These are phyloP conservation scores for Mola mola DNA, from an alignment of 2,113 vertebrate genomes.

Conservation along the genomic window DNA sequence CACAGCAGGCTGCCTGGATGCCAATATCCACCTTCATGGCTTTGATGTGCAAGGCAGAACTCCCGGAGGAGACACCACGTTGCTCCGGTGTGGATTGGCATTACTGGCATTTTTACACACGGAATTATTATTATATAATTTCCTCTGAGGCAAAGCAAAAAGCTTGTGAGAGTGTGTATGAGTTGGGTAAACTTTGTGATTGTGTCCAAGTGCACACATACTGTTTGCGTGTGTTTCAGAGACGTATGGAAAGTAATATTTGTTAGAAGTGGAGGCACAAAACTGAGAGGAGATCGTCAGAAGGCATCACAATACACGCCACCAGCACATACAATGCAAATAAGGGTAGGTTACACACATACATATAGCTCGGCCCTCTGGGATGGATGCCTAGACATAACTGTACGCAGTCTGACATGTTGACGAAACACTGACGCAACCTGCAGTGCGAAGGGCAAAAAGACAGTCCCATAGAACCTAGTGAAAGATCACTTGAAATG, in stretches of 20 bases:
- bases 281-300: slow-evolving; percentile 13
- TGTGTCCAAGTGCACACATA: background rate
- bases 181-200: slow-evolving; percentile 8
- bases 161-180: background rate
- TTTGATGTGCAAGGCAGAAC: slow-evolving; percentile 59
- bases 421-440: background rate
- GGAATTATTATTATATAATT: slow-evolving; percentile 65
- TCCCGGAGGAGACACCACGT: slow-evolving; percentile 46
- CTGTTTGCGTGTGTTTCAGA: background rate
- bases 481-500: slow-evolving; percentile 8
- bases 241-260: background rate
- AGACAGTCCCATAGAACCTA: background rate
- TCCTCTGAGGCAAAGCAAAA: slow-evolving; percentile 46
- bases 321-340: slow-evolving; percentile 21
- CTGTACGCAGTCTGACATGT: background rate
- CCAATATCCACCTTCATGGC: slow-evolving; percentile 42
- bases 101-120: slow-evolving; percentile 71
- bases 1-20: slow-evolving; percentile 38
- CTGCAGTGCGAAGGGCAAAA: background rate
- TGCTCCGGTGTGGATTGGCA: slow-evolving; percentile 45
- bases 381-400: background rate
- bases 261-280: slow-evolving; percentile 12
- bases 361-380: background rate
- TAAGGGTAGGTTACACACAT: slow-evolving; percentile 1
- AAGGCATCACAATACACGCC: slow-evolving; percentile 8